Percentiles rank a stretch among this genome's conserved stretches.
Evolutionary conservation across 2,797 vertebrate genomes (phyloP).

Genomic region (Chrysocyon brachyurus): DNA sequence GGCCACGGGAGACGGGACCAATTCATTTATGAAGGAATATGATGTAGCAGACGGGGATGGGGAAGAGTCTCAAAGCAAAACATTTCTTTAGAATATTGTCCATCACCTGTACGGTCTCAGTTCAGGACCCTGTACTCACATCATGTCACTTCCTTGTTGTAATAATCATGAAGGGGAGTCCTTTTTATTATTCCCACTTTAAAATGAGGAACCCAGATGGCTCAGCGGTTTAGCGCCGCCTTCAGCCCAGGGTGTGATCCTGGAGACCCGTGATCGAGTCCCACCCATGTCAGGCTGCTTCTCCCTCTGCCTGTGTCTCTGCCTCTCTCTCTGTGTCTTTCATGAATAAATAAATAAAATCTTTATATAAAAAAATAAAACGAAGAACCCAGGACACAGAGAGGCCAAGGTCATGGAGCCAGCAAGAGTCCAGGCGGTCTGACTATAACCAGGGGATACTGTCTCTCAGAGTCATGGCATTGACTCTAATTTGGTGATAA

Average conservation of each 20-base stretch:
- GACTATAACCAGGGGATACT: background rate
- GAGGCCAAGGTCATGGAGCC: background rate
- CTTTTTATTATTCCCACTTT: constrained; percentile 62
- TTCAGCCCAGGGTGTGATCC: too few species aligned
- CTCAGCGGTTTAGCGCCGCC: too few species aligned
- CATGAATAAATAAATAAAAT: too few species aligned
- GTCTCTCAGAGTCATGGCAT: background rate
- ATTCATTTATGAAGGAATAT: background rate
- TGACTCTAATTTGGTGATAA: constrained; percentile 1
- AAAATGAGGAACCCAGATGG: constrained; percentile 34
- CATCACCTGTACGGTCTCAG: background rate
- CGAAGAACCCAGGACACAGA: constrained; percentile 62
- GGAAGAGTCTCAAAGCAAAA: background rate
- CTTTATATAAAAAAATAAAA: too few species aligned
- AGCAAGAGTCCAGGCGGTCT: background rate
- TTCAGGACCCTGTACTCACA: constrained; percentile 41
- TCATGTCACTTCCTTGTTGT: constrained; percentile 66
- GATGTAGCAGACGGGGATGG: background rate
- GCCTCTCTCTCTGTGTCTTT: too few species aligned
- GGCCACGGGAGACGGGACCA: background rate
- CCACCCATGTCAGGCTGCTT: too few species aligned
- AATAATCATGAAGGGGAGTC: background rate
- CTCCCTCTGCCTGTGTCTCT: too few species aligned
- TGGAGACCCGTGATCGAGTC: too few species aligned
- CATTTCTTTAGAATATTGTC: background rate